Evolutionary conservation across 1,140 invertebrate species (phyloP).

Genomic region (Gonioctena quinquepunctata): DNA sequence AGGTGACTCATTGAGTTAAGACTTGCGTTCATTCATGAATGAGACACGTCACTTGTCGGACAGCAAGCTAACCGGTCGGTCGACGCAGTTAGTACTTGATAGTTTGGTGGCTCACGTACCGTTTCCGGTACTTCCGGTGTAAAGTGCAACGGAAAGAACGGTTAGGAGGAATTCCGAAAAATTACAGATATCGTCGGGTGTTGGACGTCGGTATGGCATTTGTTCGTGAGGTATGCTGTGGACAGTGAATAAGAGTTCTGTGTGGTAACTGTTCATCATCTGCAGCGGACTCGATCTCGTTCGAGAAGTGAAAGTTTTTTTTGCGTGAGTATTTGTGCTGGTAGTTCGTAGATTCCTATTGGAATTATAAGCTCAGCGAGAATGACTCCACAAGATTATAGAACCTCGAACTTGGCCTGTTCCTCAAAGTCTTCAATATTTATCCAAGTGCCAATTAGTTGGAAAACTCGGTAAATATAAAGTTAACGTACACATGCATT

Average conservation of each 20-base stretch:
- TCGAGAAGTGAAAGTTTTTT: neutral
- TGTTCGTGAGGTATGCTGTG: neutral
- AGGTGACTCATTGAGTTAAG: neutral
- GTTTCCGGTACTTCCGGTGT: slow-evolving; percentile 5
- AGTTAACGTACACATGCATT: no score
- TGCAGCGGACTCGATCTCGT: neutral
- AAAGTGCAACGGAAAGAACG: slow-evolving; percentile 37
- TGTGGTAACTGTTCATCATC: neutral
- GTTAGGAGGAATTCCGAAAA: slow-evolving; percentile 17
- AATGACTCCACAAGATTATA: no score
- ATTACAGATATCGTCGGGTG: neutral
- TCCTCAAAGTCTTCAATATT: no score
- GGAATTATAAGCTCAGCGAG: no score
- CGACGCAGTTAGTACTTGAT: neutral
- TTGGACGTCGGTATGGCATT: no score
- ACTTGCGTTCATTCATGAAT: neutral
- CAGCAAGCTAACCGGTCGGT: neutral
- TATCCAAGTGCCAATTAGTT: no score
- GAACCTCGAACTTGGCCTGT: no score
- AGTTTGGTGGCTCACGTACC: no score
- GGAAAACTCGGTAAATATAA: no score
- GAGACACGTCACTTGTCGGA: neutral
- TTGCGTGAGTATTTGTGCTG: neutral
- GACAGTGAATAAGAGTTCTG: neutral
- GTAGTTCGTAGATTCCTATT: no score